These are phyloP conservation scores for Drosophila lacertosa DNA, from an alignment of 1,140 invertebrate species.

Conservation along the genomic window DNA sequence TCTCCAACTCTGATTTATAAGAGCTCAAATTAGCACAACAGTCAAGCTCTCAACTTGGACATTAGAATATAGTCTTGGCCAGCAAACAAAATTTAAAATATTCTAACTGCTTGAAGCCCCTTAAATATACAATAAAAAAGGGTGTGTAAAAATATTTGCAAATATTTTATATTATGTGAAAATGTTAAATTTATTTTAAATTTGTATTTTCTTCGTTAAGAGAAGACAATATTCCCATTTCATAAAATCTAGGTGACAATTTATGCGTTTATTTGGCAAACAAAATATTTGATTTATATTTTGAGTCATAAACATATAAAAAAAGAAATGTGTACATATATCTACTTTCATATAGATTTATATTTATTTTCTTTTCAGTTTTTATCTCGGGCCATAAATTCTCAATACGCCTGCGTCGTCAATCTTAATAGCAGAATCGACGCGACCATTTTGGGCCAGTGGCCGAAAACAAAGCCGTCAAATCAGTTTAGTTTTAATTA, in stretches of 20 bases:
- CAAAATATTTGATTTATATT: too few species aligned
- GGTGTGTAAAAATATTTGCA: too few species aligned
- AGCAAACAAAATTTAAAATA: not conserved
- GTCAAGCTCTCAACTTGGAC: not conserved
- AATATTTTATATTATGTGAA: too few species aligned
- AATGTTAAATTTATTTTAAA: too few species aligned
- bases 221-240: too few species aligned
- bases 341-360: too few species aligned
- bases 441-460: slow-evolving; percentile 11
- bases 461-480: slow-evolving; percentile 31
- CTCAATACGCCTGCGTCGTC: not conserved
- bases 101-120: not conserved
- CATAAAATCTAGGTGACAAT: too few species aligned
- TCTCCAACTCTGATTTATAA: slow-evolving; percentile 35
- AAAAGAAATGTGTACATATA: not conserved
- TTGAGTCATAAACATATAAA: not conserved
- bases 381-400: slow-evolving; percentile 5
- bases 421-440: slow-evolving; percentile 2
- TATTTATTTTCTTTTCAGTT: not conserved
- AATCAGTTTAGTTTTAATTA: slow-evolving; percentile 59
- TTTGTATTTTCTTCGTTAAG: too few species aligned
- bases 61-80: not conserved
- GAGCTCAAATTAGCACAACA: slow-evolving; percentile 30
- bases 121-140: too few species aligned
- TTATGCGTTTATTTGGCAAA: too few species aligned